phyloP scores from a whole-genome alignment of 1,140 invertebrate species.

The Diorhabda elongata region DNA sequence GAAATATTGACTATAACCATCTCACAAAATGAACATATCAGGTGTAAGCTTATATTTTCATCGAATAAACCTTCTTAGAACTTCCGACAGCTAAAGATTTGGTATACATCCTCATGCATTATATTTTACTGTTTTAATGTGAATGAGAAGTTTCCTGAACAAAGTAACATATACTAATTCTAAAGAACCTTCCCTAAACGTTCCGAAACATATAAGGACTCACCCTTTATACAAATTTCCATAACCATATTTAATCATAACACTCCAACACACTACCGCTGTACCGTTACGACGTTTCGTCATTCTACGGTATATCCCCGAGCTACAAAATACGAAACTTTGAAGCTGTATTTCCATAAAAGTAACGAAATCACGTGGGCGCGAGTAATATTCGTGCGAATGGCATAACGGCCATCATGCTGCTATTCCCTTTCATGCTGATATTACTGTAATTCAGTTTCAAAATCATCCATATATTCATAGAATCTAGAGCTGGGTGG shows the following conservation, averaged over 20 bases:
- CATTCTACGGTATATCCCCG: background rate
- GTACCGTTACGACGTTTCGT: background rate
- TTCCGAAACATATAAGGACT: no score
- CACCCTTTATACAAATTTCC: no score
- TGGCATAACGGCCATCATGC: slow-evolving; percentile 29
- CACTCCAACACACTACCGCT: background rate
- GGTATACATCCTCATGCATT: no score
- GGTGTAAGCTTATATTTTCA: no score
- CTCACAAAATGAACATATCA: no score
- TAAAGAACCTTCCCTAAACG: no score
- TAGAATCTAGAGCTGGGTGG: slow-evolving; percentile 24
- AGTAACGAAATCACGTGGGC: slow-evolving; percentile 21
- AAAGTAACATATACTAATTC: no score
- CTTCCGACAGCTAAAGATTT: no score
- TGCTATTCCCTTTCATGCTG: slow-evolving; percentile 27
- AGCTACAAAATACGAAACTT: background rate
- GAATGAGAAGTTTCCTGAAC: no score
- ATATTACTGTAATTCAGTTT: slow-evolving; percentile 43
- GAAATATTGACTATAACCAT: no score
- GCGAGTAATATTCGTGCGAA: slow-evolving; percentile 30
- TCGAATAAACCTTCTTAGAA: no score
- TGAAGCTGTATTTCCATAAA: slow-evolving; percentile 25
- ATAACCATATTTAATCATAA: background rate
- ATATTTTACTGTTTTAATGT: no score
- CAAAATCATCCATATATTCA: slow-evolving; percentile 45